phyloP scores from a whole-genome alignment of 2,888 invertebrate species.

The Ophraella communa region DNA sequence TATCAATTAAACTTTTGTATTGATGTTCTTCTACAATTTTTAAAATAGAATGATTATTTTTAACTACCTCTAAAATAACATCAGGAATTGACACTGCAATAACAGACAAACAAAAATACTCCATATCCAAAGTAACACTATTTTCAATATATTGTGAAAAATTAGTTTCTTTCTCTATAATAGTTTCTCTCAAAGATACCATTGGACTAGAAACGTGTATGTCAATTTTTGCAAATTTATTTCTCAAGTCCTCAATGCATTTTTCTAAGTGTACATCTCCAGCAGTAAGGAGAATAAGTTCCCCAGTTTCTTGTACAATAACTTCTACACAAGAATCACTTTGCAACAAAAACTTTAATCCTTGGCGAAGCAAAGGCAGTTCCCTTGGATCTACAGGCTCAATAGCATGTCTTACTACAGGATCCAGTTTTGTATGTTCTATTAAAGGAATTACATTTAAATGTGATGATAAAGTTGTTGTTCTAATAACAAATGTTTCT shows the following conservation, averaged over 20 bases:
- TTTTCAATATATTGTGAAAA: constrained; percentile 72
- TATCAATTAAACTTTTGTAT: constrained; percentile 49
- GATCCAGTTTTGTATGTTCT: constrained; percentile 78
- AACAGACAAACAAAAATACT: constrained; percentile 66
- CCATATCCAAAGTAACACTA: constrained; percentile 34
- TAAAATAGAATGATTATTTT: constrained; percentile 73
- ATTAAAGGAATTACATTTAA: constrained; percentile 86
- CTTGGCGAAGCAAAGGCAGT: constrained; percentile 74
- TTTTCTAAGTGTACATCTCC: constrained; percentile 97
- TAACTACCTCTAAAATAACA: constrained; percentile 73
- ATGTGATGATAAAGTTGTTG: constrained; percentile 85
- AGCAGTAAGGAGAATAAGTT: constrained; percentile 92
- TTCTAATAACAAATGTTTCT: constrained; percentile 84
- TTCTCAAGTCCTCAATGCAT: constrained; percentile 89
- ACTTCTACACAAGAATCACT: constrained; percentile 94
- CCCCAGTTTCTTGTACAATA: constrained; percentile 90
- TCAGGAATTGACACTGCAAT: constrained; percentile 80
- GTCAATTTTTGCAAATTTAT: constrained; percentile 82
- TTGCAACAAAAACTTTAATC: constrained; percentile 87
- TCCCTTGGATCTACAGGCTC: constrained; percentile 85
- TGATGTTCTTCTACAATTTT: constrained; percentile 65
- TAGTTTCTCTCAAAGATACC: constrained; percentile 94
- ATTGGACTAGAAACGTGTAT: constrained; percentile 94
- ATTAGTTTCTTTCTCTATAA: constrained; percentile 77
- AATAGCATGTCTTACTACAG: constrained; percentile 92